Conservation (phyloP, 2,888 invertebrate species). For the Neoaliturus tenellus region DNA sequence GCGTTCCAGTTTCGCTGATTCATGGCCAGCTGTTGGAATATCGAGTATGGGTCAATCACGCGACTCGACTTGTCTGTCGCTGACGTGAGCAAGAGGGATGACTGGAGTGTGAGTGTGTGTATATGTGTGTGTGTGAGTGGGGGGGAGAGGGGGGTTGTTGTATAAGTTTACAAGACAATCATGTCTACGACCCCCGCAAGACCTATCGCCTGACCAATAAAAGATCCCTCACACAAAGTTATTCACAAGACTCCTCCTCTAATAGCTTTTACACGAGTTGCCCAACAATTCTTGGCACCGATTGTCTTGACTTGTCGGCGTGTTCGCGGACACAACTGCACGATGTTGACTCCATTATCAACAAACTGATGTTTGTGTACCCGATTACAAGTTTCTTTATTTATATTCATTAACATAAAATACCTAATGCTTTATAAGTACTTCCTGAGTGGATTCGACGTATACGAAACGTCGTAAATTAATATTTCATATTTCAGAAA, state of each 20-base stretch:
- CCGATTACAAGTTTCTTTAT: too few species aligned
- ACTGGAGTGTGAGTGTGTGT: too few species aligned
- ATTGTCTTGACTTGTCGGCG: background rate
- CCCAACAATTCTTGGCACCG: conserved; percentile 26
- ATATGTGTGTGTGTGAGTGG: background rate
- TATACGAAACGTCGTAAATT: too few species aligned
- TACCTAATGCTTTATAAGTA: too few species aligned
- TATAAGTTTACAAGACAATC: conserved; percentile 49
- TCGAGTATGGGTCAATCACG: background rate
- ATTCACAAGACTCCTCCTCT: conserved; percentile 36
- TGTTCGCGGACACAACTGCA: background rate
- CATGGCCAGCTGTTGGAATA: too few species aligned
- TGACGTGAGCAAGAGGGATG: background rate
- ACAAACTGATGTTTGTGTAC: too few species aligned
- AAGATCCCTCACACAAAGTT: conserved; percentile 46
- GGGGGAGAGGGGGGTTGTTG: conserved; percentile 34
- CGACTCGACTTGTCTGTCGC: conserved; percentile 3
- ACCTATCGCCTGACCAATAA: conserved; percentile 46
- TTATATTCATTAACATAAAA: too few species aligned
- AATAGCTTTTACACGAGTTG: conserved; percentile 45
- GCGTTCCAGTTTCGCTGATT: too few species aligned
- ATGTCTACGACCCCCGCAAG: conserved; percentile 40
- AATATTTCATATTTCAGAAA: too few species aligned
- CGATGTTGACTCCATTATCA: too few species aligned
- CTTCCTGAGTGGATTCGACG: too few species aligned